A percentile compares a stretch with the other conserved stretches of the same genome.
Conservation (phyloP, 1,140 invertebrate genomes). For the Mesaphorura yosii region DNA sequence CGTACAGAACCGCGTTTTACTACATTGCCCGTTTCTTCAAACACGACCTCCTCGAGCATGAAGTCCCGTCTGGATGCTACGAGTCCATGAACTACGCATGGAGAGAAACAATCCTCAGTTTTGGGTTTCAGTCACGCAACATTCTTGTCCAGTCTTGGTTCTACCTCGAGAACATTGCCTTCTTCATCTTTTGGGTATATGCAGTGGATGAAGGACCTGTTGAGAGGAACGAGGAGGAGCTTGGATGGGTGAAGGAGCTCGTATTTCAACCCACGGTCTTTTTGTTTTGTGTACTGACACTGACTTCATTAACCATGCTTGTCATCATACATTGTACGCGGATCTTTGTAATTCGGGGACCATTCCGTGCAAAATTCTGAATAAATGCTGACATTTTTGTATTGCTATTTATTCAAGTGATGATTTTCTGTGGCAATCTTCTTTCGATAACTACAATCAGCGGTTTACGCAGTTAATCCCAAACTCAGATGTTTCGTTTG, state of each 20-base stretch:
- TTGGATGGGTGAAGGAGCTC: background rate
- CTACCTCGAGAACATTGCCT: constrained; percentile 22
- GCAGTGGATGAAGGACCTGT: background rate
- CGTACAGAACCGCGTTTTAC: constrained; percentile 9
- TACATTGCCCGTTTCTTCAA: constrained; percentile 19
- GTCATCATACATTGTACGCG: background rate
- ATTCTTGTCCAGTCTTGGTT: constrained; percentile 24
- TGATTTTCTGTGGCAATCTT: background rate
- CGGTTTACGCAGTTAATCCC: no score
- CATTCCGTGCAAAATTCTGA: constrained; percentile 5
- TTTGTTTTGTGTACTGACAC: background rate
- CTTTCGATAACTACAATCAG: no score
- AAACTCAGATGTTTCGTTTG: no score
- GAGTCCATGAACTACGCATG: constrained; percentile 29
- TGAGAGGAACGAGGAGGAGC: no score
- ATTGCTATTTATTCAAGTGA: background rate
- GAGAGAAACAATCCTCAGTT: constrained; percentile 22
- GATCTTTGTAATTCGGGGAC: background rate
- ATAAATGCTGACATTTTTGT: background rate
- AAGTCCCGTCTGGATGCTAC: constrained; percentile 25
- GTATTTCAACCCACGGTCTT: background rate
- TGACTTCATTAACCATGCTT: background rate
- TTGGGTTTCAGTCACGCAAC: constrained; percentile 23
- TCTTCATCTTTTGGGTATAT: constrained; percentile 21
- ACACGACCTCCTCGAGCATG: constrained; percentile 7